Evolutionary conservation across 2,113 vertebrate genomes (phyloP).

Genomic region (Oryzias celebensis): DNA sequence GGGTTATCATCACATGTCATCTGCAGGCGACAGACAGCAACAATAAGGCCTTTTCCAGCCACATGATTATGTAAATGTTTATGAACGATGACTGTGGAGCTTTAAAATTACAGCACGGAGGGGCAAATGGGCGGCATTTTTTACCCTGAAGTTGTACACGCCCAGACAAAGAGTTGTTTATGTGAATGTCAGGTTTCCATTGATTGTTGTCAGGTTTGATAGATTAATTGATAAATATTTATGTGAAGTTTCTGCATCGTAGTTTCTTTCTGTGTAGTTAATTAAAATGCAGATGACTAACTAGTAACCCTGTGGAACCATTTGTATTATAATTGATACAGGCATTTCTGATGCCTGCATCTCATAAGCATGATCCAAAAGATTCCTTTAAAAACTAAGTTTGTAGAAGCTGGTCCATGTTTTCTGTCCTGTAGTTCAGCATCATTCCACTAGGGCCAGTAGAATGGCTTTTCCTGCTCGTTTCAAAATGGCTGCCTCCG

Average conservation of each 20-base stretch:
- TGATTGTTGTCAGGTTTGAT: not conserved
- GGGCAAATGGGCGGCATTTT: conserved; percentile 31
- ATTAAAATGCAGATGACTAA: not conserved
- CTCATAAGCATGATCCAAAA: too few relatives aligned
- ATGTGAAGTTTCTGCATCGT: too few relatives aligned
- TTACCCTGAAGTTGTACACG: conserved; percentile 33
- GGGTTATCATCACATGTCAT: conserved; percentile 27
- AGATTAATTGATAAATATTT: too few relatives aligned
- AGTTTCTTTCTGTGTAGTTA: conserved; percentile 1
- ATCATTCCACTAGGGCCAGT: too few relatives aligned
- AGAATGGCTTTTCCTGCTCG: too few relatives aligned
- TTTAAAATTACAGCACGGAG: conserved; percentile 35
- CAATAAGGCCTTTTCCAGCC: conserved; percentile 33
- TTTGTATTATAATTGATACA: too few relatives aligned
- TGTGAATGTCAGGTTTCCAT: conserved; percentile 38
- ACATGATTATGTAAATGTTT: conserved; percentile 39
- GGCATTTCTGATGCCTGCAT: too few relatives aligned
- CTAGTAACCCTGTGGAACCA: too few relatives aligned
- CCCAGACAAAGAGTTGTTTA: conserved; percentile 41
- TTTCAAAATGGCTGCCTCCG: too few relatives aligned
- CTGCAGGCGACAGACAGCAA: conserved; percentile 17
- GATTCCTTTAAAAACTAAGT: too few relatives aligned
- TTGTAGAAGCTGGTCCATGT: too few relatives aligned
- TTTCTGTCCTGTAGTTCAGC: too few relatives aligned
- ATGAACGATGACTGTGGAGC: conserved; percentile 21